Conservation (phyloP, 1,140 invertebrate species). For the Phenacoccus solenopsis region DNA sequence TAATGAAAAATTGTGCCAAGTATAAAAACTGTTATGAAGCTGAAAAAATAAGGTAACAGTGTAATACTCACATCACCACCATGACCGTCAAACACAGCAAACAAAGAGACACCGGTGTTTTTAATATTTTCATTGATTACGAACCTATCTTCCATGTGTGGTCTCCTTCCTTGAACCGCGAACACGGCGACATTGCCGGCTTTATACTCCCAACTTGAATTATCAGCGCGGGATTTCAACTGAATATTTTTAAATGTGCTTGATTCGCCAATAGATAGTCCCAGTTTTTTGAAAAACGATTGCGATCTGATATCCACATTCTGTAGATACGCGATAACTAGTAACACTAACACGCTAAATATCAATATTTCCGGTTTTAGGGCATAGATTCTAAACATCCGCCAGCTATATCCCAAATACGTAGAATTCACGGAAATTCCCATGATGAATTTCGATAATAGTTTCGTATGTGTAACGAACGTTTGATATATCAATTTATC, state of each 20-base stretch:
- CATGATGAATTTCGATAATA: slow-evolving; percentile 61
- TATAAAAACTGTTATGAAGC: neutral
- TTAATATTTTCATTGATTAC: slow-evolving; percentile 64
- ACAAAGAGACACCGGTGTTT: slow-evolving; percentile 62
- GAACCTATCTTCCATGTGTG: slow-evolving; percentile 87
- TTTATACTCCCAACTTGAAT: slow-evolving; percentile 60
- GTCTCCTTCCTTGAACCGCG: slow-evolving; percentile 74
- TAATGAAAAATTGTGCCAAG: slow-evolving; percentile 26
- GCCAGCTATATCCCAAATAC: slow-evolving; percentile 50
- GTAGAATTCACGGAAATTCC: slow-evolving; percentile 49
- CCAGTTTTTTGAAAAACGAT: slow-evolving; percentile 54
- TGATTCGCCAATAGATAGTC: slow-evolving; percentile 43
- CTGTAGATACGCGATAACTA: slow-evolving; percentile 62
- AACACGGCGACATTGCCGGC: slow-evolving; percentile 63
- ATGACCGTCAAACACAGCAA: slow-evolving; percentile 89
- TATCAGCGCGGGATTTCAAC: slow-evolving; percentile 35
- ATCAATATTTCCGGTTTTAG: slow-evolving; percentile 60
- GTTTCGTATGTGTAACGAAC: slow-evolving; percentile 67
- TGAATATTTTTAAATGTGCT: slow-evolving; percentile 36
- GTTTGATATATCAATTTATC: slow-evolving; percentile 72
- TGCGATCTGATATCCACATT: slow-evolving; percentile 64
- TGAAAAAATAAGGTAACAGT: neutral
- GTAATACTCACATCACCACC: slow-evolving; percentile 59
- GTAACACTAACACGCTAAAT: slow-evolving; percentile 47
- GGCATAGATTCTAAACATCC: slow-evolving; percentile 54